Percentiles rank a stretch among this genome's conserved stretches.
Evolutionary conservation across 2,113 vertebrate species (phyloP).

Genomic region (Emydocephalus ijimae): DNA sequence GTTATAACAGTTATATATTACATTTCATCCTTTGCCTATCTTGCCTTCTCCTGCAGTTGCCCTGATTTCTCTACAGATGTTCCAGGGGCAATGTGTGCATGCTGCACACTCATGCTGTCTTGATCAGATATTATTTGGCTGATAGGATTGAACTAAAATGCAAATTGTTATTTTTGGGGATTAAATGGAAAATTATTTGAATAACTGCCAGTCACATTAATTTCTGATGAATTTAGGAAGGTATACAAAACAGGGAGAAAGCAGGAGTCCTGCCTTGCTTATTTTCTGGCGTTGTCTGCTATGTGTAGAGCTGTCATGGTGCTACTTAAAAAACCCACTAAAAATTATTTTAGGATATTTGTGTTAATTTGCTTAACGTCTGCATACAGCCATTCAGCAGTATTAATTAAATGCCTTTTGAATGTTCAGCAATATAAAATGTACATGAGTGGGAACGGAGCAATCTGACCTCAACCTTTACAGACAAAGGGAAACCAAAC

Average conservation of each 20-base stretch:
- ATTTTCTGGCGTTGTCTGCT: background rate
- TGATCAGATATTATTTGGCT: background rate
- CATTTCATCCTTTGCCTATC: background rate
- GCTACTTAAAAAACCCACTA: background rate
- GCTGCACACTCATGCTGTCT: background rate
- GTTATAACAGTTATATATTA: background rate
- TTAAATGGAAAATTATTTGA: background rate
- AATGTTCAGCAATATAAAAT: conserved; percentile 27
- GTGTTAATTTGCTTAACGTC: conserved; percentile 27
- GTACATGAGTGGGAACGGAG: conserved; percentile 1
- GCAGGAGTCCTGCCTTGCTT: background rate
- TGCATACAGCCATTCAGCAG: background rate
- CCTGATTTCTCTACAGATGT: background rate
- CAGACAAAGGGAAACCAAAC: conserved; percentile 2
- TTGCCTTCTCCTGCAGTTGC: background rate
- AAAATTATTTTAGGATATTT: conserved; percentile 15
- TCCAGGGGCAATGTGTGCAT: background rate
- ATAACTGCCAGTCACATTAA: background rate
- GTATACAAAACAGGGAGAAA: background rate
- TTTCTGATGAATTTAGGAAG: background rate
- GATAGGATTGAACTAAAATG: background rate
- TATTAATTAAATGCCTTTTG: conserved; percentile 14
- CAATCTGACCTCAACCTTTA: background rate
- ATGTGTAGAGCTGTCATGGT: background rate
- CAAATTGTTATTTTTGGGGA: background rate